Percentiles rank a stretch among this genome's conserved stretches.
Conservation (phyloP, 2,113 vertebrate genomes). For the Eurystomus gularis region DNA sequence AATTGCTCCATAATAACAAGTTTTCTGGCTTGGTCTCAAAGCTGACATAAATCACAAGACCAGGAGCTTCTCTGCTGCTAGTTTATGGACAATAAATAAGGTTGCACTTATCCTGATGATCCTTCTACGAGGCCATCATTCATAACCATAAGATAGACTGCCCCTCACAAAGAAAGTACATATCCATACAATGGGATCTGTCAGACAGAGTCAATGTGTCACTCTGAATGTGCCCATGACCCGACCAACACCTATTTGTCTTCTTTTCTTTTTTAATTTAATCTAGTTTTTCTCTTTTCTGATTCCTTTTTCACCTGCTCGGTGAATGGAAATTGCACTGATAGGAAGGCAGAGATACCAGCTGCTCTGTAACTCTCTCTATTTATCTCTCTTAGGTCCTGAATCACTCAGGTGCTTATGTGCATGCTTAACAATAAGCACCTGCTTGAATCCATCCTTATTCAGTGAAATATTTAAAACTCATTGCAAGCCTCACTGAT, state of each 20-base stretch:
- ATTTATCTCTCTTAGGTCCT: background rate
- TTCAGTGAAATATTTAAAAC: slow-evolving; percentile 10
- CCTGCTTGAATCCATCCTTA: slow-evolving; percentile 19
- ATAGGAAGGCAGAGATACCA: background rate
- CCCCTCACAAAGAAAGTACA: background rate
- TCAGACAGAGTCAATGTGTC: background rate
- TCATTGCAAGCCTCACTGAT: background rate
- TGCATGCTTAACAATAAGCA: background rate
- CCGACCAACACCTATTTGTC: background rate
- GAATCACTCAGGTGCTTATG: background rate
- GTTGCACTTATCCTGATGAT: background rate
- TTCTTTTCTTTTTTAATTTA: background rate
- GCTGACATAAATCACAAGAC: background rate
- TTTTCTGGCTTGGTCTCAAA: background rate
- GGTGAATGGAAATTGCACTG: background rate
- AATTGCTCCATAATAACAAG: background rate
- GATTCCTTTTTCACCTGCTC: background rate
- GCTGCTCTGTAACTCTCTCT: slow-evolving; percentile 16
- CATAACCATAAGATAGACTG: background rate
- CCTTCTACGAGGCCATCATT: background rate
- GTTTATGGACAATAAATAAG: background rate
- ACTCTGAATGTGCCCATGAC: background rate
- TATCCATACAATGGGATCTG: background rate
- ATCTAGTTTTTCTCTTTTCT: background rate
- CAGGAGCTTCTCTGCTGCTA: background rate